Conservation (phyloP, 2,888 invertebrate species). For the Andrena dorsata region DNA sequence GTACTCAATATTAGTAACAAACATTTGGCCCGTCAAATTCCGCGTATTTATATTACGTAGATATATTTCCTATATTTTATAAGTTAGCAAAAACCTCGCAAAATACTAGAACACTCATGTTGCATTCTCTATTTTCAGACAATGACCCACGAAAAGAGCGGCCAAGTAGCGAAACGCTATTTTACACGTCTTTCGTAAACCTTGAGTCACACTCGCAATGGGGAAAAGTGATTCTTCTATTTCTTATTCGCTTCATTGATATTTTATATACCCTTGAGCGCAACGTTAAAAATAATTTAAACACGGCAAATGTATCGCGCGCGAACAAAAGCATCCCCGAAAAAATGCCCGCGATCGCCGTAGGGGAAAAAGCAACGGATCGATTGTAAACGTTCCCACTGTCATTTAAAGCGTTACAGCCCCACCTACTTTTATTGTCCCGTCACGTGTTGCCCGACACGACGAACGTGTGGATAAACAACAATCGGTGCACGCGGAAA, state of each 20-base stretch:
- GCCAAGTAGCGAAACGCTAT: slow-evolving; percentile 86
- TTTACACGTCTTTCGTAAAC: slow-evolving; percentile 85
- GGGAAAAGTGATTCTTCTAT: neutral
- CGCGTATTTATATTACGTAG: neutral
- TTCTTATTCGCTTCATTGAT: neutral
- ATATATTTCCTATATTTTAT: neutral
- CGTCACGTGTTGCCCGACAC: slow-evolving; percentile 42
- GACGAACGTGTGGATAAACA: slow-evolving; percentile 26
- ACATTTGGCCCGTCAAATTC: neutral
- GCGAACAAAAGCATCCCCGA: neutral
- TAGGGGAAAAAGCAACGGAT: slow-evolving; percentile 34
- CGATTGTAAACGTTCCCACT: slow-evolving; percentile 54
- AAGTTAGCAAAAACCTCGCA: neutral
- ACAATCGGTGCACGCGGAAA: slow-evolving; percentile 3
- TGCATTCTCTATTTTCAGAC: slow-evolving; percentile 85
- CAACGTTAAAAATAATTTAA: neutral
- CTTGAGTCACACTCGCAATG: no score
- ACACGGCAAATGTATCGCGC: neutral
- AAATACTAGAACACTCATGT: slow-evolving; percentile 33
- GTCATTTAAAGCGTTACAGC: slow-evolving; percentile 53
- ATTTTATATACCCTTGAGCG: neutral
- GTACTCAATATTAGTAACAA: neutral
- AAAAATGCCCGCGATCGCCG: slow-evolving; percentile 6
- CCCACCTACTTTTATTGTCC: slow-evolving; percentile 59
- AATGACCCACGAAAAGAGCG: slow-evolving; percentile 86